These are phyloP conservation scores for Pygoscelis adeliae DNA, from an alignment of 2,113 vertebrate species.

Conservation along the genomic window DNA sequence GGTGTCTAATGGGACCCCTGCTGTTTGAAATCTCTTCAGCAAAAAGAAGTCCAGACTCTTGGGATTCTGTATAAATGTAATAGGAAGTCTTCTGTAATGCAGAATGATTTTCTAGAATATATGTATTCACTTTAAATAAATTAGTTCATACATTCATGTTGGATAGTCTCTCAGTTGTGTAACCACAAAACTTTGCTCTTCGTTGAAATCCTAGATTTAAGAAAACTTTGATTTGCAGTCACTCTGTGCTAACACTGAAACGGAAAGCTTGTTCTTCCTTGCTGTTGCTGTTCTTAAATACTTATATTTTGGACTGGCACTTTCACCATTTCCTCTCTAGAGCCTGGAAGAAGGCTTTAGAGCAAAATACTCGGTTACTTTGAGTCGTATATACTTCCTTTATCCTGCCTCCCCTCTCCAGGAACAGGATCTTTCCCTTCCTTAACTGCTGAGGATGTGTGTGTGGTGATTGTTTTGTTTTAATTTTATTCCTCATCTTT, in stretches of 20 bases:
- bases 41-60: conserved; percentile 47
- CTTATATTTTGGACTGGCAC: neutral
- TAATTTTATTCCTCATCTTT: neutral
- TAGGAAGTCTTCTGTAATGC: conserved; percentile 63
- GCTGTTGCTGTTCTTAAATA: neutral
- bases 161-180: neutral
- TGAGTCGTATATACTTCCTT: neutral
- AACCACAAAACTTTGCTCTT: neutral
- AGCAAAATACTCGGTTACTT: neutral
- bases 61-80: conserved; percentile 59
- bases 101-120: conserved; percentile 60
- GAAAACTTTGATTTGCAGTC: neutral
- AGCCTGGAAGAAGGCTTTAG: neutral
- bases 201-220: neutral
- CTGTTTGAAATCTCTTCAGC: conserved; percentile 69
- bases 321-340: neutral
- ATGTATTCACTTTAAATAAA: conserved; percentile 59
- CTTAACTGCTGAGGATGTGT: neutral
- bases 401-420: neutral
- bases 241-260: neutral
- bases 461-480: neutral
- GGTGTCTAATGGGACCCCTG: conserved; percentile 68
- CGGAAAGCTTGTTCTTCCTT: neutral
- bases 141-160: neutral
- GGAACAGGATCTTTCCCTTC: neutral